Percentiles rank a stretch among this genome's conserved stretches.
Conservation (phyloP, 2,113 vertebrate genomes). For the Malurus melanocephalus region DNA sequence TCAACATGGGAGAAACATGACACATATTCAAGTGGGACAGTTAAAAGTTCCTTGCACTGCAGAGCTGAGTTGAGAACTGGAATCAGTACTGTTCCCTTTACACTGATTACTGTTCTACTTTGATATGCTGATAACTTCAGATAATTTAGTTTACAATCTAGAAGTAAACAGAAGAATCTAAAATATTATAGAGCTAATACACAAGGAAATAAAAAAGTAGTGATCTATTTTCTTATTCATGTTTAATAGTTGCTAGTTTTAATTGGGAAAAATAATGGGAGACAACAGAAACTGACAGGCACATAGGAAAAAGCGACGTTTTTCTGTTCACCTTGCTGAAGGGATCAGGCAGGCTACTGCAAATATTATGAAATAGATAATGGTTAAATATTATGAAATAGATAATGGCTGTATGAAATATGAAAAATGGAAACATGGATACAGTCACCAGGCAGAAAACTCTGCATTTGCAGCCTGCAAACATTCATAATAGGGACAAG, state of each 20-base stretch:
- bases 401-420: neutral
- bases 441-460: neutral
- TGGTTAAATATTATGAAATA: neutral
- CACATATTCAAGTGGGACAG: neutral
- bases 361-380: neutral
- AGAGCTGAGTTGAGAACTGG: neutral
- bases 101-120: neutral
- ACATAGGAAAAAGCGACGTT: neutral
- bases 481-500: neutral
- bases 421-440: neutral
- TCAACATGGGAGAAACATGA: neutral
- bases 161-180: neutral
- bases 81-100: neutral
- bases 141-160: neutral
- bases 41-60: neutral
- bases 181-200: neutral
- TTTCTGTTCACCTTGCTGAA: neutral
- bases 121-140: neutral
- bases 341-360: neutral
- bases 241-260: neutral
- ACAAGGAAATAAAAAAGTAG: neutral
- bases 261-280: neutral
- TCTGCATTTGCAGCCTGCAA: neutral
- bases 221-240: neutral
- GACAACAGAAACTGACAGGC: neutral